A percentile compares a stretch with the other conserved stretches of the same genome.
phyloP scores from a whole-genome alignment of 2,113 vertebrate species.

The Tupaia tana region DNA sequence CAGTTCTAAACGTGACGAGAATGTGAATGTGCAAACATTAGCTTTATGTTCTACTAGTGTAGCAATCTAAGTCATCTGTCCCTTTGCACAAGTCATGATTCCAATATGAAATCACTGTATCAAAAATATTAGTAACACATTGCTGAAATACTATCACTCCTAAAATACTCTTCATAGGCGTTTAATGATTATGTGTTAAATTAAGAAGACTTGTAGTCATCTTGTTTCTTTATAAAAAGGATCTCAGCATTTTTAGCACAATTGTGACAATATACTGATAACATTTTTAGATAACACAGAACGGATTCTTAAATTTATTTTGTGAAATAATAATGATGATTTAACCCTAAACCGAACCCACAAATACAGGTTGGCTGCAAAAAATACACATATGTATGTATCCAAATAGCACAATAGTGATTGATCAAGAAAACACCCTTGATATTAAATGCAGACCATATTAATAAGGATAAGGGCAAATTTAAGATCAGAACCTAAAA shows the following conservation, averaged over 20 bases:
- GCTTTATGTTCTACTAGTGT: constrained; percentile 9
- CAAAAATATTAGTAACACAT: constrained; percentile 63
- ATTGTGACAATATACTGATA: constrained; percentile 68
- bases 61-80: constrained; percentile 14
- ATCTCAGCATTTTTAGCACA: constrained; percentile 70
- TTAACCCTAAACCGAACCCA: constrained; percentile 75
- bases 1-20: not conserved
- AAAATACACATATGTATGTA: constrained; percentile 55
- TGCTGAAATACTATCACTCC: constrained; percentile 51
- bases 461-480: constrained; percentile 53
- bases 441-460: constrained; percentile 61
- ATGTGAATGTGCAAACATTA: constrained; percentile 51
- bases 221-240: constrained; percentile 60
- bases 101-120: constrained; percentile 62
- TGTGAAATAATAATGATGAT: constrained; percentile 65
- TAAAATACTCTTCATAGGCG: constrained; percentile 56
- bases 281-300: constrained; percentile 66
- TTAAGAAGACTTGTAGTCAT: constrained; percentile 38
- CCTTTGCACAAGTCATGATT: constrained; percentile 59
- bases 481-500: constrained; percentile 73
- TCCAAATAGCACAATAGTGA: constrained; percentile 56
- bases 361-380: constrained; percentile 50
- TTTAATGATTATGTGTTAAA: constrained; percentile 56
- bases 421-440: constrained; percentile 65
- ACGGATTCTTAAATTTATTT: constrained; percentile 73